Evolutionary conservation across 2,797 vertebrate species (phyloP), one percentile per base, ranked within the genome.

Genomic region (Micrastur ruficollis): DNA sequence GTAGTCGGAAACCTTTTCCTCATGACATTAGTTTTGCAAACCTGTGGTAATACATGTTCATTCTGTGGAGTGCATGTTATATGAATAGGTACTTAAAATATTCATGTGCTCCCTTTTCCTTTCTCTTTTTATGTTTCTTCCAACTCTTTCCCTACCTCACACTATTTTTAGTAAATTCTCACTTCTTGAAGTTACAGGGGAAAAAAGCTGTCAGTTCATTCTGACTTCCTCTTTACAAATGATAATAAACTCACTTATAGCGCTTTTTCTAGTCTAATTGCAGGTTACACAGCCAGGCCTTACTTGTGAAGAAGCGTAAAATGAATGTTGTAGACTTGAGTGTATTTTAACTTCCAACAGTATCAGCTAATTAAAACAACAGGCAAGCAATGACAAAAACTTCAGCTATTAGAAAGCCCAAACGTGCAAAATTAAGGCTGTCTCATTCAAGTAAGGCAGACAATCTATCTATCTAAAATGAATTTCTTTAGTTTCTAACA

Each of bases 181-280:
- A 63, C 40, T 92, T 79, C 58, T 86, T 4, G 0, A 82, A 92
- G 31, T 85, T 89, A 67, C 17, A 34, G 29, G 49, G 26, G 3
- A 71, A 78, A 85, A 87, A 82, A 61, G 12, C 63, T 84, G 83
- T 92, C 29, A 5, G 59, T 67, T 90, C 19, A 42, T 63, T 70
- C 52, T 59, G 74, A 71, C 66, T 84, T 76, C 13, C 12, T 78
- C 15, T 81, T 87, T 91, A 74, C 25, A 89, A 92, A 86, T 87
- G 81, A 32, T 76, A 82, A 80, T 85, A 74, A 92, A 92, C 50
- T 93, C 49, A 84, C 52, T 85, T 62, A 44, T 65, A 89, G 46
- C 58, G 31, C 68, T 55, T 94, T 94, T 95, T 85, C 74, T 89
- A 26, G 34, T 85, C 38, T 96, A 89, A 92, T 87, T 94, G 74